Base-by-base conservation (phyloP, 2,797 vertebrate species). In the Poeciliopsis turneri region DNA sequence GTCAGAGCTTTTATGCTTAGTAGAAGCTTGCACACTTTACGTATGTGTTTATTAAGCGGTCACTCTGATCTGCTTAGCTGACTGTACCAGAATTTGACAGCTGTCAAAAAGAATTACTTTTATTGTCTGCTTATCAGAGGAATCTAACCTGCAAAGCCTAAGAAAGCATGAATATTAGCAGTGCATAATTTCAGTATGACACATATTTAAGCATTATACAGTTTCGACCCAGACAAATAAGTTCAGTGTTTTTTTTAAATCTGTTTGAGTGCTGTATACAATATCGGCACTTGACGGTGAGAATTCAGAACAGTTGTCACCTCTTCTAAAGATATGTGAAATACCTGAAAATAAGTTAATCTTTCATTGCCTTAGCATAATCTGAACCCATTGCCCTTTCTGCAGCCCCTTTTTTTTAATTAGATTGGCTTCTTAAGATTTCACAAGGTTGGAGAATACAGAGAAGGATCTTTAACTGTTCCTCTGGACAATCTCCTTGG, bases 61-160 rank as follows among this genome's bases (percentile, higher is more conserved):
- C 28, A 55, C 39, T 78, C 61, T 16, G 15, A 2, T 5, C 25
- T n/a, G 80, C 57, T 46, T 78, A 25, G 61, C 72, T 84, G 53
- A 68, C 46, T 71, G 15, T 39, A 69, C 36, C 64, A 15, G 28
- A 72, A 79, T 72, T 70, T 82, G 68, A 82, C 47, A 59, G 55
- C 41, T 77, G 75, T 59, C 23, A 77, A 74, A 84, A 78, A 51
- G 1, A 28, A 46, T 12, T 12, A 69, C 5, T 41, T 61, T 20
- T 23, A 28, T 36, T 76, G 74, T 47, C 70, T 43, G 78, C 64
- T 70, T 78, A 51, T 55, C 57, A n/a, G 41, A 45, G 41, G 13
- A 28, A 70, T 70, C 68, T n/a, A 70, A 28, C 6, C 41, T 70
- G 68, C 5, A 70, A 45, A 43, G 41, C 69, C 12, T 20, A 72